Evolutionary conservation across 2,797 vertebrate species (phyloP).

Genomic region (Chelidonichthys spinosus): DNA sequence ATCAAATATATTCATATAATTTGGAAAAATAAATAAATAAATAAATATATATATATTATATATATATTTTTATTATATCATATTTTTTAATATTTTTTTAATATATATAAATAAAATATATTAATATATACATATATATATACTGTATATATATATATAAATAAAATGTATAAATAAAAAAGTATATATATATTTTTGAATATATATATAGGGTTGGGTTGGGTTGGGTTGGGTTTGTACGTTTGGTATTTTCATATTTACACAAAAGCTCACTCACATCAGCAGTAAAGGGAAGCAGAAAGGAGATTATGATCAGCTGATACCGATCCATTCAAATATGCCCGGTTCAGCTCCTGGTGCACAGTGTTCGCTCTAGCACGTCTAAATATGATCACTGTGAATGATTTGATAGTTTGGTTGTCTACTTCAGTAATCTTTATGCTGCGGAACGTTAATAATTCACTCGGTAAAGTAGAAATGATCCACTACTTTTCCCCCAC

Average conservation of each 20-base stretch:
- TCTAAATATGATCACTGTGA: neutral
- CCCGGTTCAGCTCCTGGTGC: neutral
- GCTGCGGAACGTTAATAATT: constrained; percentile 44
- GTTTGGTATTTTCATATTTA: too few species aligned
- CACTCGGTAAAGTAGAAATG: constrained; percentile 27
- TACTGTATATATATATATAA: too few species aligned
- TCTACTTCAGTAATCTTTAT: constrained; percentile 20
- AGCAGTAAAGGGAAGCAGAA: neutral
- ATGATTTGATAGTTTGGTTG: constrained; percentile 13
- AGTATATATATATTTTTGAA: too few species aligned
- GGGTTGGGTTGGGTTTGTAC: neutral
- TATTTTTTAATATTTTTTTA: too few species aligned
- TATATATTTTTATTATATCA: too few species aligned
- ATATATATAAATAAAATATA: too few species aligned
- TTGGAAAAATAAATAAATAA: neutral
- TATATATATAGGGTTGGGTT: neutral
- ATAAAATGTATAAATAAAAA: too few species aligned
- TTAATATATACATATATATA: neutral
- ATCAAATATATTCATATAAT: neutral
- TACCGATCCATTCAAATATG: neutral
- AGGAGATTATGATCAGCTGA: neutral
- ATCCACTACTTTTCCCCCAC: constrained; percentile 9
- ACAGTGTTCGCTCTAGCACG: neutral
- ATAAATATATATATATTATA: too few species aligned
- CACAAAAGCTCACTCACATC: neutral